Conservation (phyloP, 2,888 invertebrate genomes). For the Amblyjoppa fuscipennis region DNA sequence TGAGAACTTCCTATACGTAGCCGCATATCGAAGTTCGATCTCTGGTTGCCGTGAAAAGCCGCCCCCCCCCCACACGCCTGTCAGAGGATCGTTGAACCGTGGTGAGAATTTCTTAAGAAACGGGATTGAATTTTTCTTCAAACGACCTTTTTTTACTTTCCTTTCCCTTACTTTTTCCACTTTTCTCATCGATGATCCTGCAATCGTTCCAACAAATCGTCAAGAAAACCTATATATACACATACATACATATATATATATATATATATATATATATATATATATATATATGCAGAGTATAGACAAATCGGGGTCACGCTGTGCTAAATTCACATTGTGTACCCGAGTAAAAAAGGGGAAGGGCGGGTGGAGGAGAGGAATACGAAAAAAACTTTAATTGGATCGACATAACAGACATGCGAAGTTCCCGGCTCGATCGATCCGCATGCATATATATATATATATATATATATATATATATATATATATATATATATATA, state of each 20-base stretch:
- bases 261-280: neutral
- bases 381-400: constrained; percentile 33
- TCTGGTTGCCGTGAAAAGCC: neutral
- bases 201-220: neutral
- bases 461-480: neutral
- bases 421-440: constrained; percentile 17
- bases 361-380: neutral
- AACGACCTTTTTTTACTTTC: neutral
- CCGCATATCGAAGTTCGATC: constrained; percentile 14
- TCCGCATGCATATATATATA: constrained; percentile 11
- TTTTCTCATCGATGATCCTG: neutral
- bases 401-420: constrained; percentile 33
- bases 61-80: neutral
- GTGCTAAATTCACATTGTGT: neutral
- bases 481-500: too few relatives aligned
- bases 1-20: constrained; percentile 6
- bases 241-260: too few relatives aligned
- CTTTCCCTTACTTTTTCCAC: neutral
- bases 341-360: constrained; percentile 1
- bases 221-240: neutral
- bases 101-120: constrained; percentile 4
- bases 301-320: constrained; percentile 9
- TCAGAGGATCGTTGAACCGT: constrained; percentile 30
- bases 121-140: constrained; percentile 18
- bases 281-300: neutral